A percentile compares a stretch with the other conserved stretches of the same genome.
Evolutionary conservation across 2,113 vertebrate genomes (phyloP).

Genomic region (Brachypteracias leptosomus): DNA sequence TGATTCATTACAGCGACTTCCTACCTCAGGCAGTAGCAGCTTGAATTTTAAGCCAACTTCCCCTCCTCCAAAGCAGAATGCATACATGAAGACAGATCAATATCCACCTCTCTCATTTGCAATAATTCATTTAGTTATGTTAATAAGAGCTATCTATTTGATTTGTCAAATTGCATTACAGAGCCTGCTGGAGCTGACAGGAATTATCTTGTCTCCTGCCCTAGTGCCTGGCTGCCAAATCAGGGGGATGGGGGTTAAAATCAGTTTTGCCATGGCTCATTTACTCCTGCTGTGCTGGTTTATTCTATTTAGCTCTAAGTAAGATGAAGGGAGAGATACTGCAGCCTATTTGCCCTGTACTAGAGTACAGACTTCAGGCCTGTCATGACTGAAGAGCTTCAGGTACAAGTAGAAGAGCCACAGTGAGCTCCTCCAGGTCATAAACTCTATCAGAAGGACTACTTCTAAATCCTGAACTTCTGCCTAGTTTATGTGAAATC

Average conservation of each 20-base stretch:
- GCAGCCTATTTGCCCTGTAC: background rate
- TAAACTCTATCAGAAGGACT: background rate
- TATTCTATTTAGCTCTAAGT: constrained; percentile 17
- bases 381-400: background rate
- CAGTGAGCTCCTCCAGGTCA: background rate
- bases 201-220: constrained; percentile 30
- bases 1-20: background rate
- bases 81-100: constrained; percentile 34
- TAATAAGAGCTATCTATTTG: constrained; percentile 45
- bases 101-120: constrained; percentile 26
- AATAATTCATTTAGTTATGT: constrained; percentile 49
- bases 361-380: background rate
- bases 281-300: constrained; percentile 35
- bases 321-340: constrained; percentile 7
- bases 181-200: background rate
- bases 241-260: constrained; percentile 25
- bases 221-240: constrained; percentile 16
- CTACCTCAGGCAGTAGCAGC: background rate
- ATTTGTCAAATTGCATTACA: constrained; percentile 49
- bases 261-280: constrained; percentile 47
- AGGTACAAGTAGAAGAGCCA: background rate
- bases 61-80: constrained; percentile 1
- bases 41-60: background rate
- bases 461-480: background rate
- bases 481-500: background rate